Evolutionary conservation across 2,797 vertebrate genomes (phyloP).

Genomic region (Avahi laniger): DNA sequence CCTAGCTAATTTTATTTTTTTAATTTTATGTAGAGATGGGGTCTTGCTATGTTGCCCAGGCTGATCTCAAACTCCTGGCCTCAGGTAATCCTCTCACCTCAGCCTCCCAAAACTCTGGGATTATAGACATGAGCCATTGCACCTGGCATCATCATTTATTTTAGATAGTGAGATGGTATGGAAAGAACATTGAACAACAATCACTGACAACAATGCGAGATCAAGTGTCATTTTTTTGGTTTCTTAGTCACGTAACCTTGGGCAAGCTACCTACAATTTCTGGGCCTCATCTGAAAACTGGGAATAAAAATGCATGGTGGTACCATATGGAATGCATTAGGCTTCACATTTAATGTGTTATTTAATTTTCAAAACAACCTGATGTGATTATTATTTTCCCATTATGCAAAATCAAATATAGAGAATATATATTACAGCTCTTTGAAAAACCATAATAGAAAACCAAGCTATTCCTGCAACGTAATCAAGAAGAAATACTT

Average conservation of each 20-base stretch:
- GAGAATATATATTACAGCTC: conserved; percentile 6
- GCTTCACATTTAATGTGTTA: conserved; percentile 19
- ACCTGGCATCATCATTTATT: not conserved
- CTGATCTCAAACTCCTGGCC: not conserved
- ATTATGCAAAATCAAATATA: conserved; percentile 34
- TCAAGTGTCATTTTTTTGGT: not conserved
- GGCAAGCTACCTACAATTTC: not conserved
- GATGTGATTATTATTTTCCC: conserved; percentile 27
- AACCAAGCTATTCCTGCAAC: not conserved
- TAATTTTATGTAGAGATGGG: not conserved
- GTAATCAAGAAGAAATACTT: conserved; percentile 46
- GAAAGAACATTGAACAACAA: not conserved
- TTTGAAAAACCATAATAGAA: conserved; percentile 39
- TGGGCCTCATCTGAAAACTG: conserved; percentile 6
- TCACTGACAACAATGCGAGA: not conserved
- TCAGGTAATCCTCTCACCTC: not conserved
- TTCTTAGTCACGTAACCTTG: not conserved
- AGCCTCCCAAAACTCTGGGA: not conserved
- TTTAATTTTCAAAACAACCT: conserved; percentile 28
- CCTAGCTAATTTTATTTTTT: not conserved
- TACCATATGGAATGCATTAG: not conserved
- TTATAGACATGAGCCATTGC: not conserved
- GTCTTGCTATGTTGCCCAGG: not conserved
- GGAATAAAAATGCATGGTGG: not conserved
- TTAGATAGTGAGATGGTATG: not conserved